A percentile compares a stretch with the other conserved stretches of the same genome.
phyloP scores from a whole-genome alignment of 2,888 invertebrate species.

The Spilarctia lutea region DNA sequence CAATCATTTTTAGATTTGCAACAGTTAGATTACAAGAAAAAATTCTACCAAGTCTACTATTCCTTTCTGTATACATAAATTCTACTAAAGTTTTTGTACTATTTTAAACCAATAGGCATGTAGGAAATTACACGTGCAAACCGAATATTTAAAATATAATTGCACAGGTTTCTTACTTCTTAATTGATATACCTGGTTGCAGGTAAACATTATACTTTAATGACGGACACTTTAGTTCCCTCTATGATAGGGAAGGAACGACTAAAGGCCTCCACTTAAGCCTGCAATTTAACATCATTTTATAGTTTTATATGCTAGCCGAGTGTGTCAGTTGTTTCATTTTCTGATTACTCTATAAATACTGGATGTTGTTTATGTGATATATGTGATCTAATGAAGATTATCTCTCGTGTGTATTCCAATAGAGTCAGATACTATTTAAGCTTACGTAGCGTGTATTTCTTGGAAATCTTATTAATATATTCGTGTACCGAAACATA shows the following conservation, averaged over 20 bases:
- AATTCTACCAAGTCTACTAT: no score
- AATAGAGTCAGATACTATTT: no score
- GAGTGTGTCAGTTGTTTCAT: neutral
- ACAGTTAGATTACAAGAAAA: no score
- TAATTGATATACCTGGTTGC: constrained; percentile 36
- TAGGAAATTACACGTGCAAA: constrained; percentile 23
- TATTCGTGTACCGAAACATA: neutral
- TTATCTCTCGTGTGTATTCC: neutral
- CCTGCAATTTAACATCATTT: constrained; percentile 17
- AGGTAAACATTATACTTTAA: constrained; percentile 36
- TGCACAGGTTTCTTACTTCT: constrained; percentile 22
- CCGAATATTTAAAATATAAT: constrained; percentile 23
- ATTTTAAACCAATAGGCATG: neutral
- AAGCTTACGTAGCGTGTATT: no score
- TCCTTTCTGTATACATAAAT: no score
- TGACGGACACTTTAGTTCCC: constrained; percentile 38
- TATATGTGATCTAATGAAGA: neutral
- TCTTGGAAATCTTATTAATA: neutral
- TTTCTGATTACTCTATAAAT: neutral
- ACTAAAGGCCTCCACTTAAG: neutral
- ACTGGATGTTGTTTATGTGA: neutral
- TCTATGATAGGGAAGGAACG: constrained; percentile 27
- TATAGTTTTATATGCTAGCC: neutral
- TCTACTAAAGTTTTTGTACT: neutral
- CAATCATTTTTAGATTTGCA: no score